A percentile compares a stretch with the other conserved stretches of the same genome.
Evolutionary conservation across 2,113 vertebrate species (phyloP).

Genomic region (Penelope pileata): DNA sequence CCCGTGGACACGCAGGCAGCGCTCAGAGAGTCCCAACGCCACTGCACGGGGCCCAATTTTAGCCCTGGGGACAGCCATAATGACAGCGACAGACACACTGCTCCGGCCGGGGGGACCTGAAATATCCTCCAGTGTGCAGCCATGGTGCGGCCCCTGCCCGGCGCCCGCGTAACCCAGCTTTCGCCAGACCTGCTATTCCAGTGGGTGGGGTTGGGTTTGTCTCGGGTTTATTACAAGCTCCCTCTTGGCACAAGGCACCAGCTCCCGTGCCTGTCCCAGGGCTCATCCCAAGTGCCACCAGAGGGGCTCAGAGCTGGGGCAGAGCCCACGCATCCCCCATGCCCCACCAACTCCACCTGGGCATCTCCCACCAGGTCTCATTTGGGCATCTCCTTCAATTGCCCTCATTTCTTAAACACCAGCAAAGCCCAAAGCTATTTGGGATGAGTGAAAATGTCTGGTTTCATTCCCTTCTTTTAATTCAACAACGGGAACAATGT

Average conservation of each 20-base stretch:
- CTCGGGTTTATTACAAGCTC: background rate
- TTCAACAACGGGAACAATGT: background rate
- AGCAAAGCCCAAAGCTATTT: background rate
- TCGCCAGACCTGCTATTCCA: conserved; percentile 31
- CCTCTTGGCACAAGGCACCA: background rate
- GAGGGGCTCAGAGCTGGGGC: too few relatives aligned
- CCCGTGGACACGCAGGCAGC: background rate
- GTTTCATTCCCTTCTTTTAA: background rate
- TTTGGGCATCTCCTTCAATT: background rate
- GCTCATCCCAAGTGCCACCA: too few relatives aligned
- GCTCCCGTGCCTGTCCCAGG: background rate
- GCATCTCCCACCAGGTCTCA: too few relatives aligned
- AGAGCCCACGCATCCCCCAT: background rate
- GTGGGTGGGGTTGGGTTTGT: background rate
- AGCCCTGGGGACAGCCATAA: background rate
- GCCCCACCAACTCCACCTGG: fast-evolving
- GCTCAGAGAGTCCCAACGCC: background rate
- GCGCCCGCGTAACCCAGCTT: conserved; percentile 8
- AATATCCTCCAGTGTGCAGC: background rate
- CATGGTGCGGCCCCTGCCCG: background rate
- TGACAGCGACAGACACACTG: fast-evolving
- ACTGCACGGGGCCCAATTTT: background rate
- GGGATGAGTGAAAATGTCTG: background rate
- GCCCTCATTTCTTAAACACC: background rate
- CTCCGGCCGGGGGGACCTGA: background rate